Base-by-base conservation (phyloP, 2,888 invertebrate species). In the Thera obeliscata region DNA sequence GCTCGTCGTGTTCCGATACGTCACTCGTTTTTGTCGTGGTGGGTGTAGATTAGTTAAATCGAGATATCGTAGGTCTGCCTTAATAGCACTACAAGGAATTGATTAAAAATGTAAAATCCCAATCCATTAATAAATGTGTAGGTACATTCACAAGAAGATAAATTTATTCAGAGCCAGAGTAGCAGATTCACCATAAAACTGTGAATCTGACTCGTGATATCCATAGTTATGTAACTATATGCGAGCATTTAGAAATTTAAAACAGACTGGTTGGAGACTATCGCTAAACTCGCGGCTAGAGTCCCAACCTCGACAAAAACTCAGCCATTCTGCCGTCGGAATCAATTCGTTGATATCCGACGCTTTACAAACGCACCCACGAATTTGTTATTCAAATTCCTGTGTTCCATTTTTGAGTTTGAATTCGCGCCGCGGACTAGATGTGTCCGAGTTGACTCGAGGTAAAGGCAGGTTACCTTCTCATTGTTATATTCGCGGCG, bases 331-430 rank as follows among this genome's bases (percentile, higher is more conserved):
- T 71, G 69, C 78, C 81, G 85, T 87, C 79, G 82, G 81, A 89
- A 89, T 88, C 87, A 87, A 89, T 87, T 85, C 78, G 76, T 83
- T 81, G 85, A 82, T 84, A 83, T 80, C 81, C 83, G 81, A 84
- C 87, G 88, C 85, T 85, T 87, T 85, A 81, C 83, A 84, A 86
- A 86, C 86, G 84, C 85, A 85, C 84, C 84, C 83, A 86, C 86
- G 87, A 85, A 91, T 91, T 90, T 90, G 91, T 88, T 89, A 91
- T 90, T 91, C 88, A 90, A 90, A 91, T 90, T 87, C 83, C 86
- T 85, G 87, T 82, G 86, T 88, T 87, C 87, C 85, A 86, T 87
- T 90, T 89, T 90, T 85, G 86, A 86, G 86, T 88, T 86, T 78
- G 82, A 82, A 85, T 86, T 87, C 83, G 85, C 85, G 81, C 84